A percentile compares a stretch with the other conserved stretches of the same genome.
Evolutionary conservation across 2,797 vertebrate genomes (phyloP).

Genomic region (Australoheros facetus): DNA sequence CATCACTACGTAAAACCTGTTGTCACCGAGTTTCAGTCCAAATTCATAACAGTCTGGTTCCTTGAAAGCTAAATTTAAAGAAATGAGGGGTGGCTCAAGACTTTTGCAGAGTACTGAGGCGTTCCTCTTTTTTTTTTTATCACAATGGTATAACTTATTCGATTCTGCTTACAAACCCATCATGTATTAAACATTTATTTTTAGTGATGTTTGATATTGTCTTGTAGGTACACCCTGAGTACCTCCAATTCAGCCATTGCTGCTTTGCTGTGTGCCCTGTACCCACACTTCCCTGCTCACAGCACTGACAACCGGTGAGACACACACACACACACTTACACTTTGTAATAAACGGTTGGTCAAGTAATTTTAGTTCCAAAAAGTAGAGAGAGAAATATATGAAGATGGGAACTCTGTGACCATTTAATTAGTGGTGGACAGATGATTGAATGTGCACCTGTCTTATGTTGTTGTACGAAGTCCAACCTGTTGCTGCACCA

Average conservation of each 20-base stretch:
- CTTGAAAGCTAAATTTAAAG: not conserved
- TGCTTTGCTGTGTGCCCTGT: constrained; percentile 94
- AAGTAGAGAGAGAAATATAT: not conserved
- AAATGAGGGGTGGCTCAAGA: not conserved
- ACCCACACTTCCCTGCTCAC: constrained; percentile 96
- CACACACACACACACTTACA: not conserved
- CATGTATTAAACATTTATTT: not conserved
- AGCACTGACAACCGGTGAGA: constrained; percentile 97
- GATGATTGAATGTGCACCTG: not conserved
- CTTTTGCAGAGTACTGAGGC: not conserved
- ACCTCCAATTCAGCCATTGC: constrained; percentile 97
- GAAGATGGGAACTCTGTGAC: not conserved
- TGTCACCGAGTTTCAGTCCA: not conserved
- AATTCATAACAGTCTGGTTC: not conserved
- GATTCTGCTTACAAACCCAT: not conserved
- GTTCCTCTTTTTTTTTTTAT: not conserved
- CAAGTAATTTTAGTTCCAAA: accelerated
- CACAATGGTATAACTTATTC: not conserved
- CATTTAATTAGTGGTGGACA: not conserved
- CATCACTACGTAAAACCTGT: not conserved
- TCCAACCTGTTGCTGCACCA: not conserved
- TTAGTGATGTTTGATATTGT: constrained; percentile 13
- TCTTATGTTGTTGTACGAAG: not conserved
- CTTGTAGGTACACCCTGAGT: constrained; percentile 90
- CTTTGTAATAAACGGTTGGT: not conserved